Percentiles rank a stretch among this genome's conserved stretches.
phyloP scores from a whole-genome alignment of 2,113 vertebrate species.

The Indicator maculatus region DNA sequence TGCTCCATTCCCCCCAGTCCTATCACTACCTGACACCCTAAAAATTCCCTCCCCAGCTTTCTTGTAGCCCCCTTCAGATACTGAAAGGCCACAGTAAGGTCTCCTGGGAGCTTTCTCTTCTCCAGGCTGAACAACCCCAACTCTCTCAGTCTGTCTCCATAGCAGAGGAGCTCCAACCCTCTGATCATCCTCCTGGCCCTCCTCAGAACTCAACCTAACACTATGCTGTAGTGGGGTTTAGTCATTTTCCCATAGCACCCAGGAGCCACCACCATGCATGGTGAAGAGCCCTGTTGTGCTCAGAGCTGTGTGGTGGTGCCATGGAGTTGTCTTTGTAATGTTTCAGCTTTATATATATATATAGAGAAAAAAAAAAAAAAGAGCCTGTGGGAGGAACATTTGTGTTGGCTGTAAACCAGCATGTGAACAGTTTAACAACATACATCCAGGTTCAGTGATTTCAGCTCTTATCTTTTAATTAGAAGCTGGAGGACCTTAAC shows the following conservation, averaged over 20 bases:
- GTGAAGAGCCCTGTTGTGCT: background rate
- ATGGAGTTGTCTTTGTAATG: background rate
- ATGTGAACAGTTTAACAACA: slow-evolving; percentile 45
- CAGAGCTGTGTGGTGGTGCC: background rate
- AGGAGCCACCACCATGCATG: accelerated
- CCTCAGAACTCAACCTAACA: background rate
- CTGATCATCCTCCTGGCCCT: no score
- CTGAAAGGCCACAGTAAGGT: no score
- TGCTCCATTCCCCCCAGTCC: no score
- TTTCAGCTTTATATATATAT: background rate
- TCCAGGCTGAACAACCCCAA: no score
- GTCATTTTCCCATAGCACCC: background rate
- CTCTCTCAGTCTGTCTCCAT: no score
- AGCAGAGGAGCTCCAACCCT: no score
- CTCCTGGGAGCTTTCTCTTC: no score
- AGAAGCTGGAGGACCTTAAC: slow-evolving; percentile 64
- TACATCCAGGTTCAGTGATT: slow-evolving; percentile 68
- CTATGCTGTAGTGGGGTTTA: background rate
- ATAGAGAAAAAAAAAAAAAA: background rate
- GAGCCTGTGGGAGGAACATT: slow-evolving; percentile 17
- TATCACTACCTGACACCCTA: no score
- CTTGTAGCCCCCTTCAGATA: no score
- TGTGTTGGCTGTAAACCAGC: slow-evolving; percentile 48
- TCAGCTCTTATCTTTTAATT: slow-evolving; percentile 68
- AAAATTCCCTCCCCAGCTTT: no score